These are phyloP conservation scores for Podarcis muralis DNA, from an alignment of 2,113 vertebrate species.

Conservation along the genomic window DNA sequence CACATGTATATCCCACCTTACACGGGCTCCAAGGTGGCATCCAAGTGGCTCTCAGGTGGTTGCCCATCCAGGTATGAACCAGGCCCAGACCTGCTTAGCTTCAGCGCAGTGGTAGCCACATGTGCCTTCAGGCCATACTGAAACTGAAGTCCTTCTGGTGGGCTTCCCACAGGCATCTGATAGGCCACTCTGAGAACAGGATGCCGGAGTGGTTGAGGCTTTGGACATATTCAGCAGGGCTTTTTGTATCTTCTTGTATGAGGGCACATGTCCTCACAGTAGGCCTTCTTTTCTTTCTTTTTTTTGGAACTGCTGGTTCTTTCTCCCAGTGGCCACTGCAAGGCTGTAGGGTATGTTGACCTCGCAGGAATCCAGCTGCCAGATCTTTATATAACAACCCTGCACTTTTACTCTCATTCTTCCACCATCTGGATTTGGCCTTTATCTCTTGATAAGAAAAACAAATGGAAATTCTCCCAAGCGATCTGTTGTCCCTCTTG, in stretches of 20 bases:
- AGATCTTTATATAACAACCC: neutral
- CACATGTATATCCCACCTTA: no score
- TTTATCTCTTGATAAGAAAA: constrained; percentile 3
- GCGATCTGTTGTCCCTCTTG: neutral
- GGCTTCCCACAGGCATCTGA: no score
- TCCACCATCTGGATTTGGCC: constrained; percentile 7
- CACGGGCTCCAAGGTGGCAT: no score
- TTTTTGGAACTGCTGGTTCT: neutral
- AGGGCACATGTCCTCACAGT: no score
- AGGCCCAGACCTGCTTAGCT: no score
- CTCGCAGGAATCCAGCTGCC: fast-evolving
- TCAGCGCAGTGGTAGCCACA: no score
- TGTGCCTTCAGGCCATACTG: no score
- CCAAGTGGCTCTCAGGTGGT: no score
- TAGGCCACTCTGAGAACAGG: no score
- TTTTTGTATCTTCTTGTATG: neutral
- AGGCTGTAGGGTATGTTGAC: neutral
- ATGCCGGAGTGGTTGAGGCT: neutral
- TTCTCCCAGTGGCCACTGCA: constrained; percentile 20
- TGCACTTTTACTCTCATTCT: neutral
- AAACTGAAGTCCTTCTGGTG: no score
- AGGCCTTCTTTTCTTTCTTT: no score
- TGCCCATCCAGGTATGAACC: no score
- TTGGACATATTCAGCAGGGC: neutral
- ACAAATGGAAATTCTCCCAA: neutral